Percentiles rank a stretch among this genome's conserved stretches.
Evolutionary conservation across 2,113 vertebrate genomes (phyloP).

Genomic region (Craseonycteris thonglongyai): DNA sequence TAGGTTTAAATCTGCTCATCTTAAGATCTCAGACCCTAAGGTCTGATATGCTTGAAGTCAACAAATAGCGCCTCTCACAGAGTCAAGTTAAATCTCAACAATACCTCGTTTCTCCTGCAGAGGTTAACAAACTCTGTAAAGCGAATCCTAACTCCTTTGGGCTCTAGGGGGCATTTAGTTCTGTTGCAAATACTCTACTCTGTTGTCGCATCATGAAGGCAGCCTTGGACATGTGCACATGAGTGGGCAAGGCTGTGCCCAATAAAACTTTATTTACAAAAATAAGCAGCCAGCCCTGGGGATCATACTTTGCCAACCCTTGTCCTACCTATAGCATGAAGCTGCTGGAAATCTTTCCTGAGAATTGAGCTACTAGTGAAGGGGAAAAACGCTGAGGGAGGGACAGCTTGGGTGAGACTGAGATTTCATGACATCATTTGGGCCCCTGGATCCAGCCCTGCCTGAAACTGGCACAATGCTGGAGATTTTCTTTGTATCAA

Average conservation of each 20-base stretch:
- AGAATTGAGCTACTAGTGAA: background rate
- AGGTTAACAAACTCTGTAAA: background rate
- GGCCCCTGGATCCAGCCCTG: background rate
- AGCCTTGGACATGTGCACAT: background rate
- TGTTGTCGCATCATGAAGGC: background rate
- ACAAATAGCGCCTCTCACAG: background rate
- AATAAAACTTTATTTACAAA: constrained; percentile 3
- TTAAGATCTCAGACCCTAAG: background rate
- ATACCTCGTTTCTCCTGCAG: background rate
- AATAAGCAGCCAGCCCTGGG: background rate
- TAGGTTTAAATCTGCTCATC: background rate
- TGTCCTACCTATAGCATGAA: background rate
- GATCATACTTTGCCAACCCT: background rate
- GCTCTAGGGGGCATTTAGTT: background rate
- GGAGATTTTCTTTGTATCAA: background rate
- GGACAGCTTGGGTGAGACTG: background rate
- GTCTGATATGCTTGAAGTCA: background rate
- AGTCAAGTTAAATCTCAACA: background rate
- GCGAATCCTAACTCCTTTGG: background rate
- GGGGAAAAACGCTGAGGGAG: background rate
- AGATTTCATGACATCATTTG: background rate
- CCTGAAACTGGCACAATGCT: background rate
- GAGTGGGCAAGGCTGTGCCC: background rate
- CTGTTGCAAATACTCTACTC: background rate
- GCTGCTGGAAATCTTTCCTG: background rate